Evolutionary conservation across 2,113 vertebrate genomes (phyloP).

Genomic region (Ia io): DNA sequence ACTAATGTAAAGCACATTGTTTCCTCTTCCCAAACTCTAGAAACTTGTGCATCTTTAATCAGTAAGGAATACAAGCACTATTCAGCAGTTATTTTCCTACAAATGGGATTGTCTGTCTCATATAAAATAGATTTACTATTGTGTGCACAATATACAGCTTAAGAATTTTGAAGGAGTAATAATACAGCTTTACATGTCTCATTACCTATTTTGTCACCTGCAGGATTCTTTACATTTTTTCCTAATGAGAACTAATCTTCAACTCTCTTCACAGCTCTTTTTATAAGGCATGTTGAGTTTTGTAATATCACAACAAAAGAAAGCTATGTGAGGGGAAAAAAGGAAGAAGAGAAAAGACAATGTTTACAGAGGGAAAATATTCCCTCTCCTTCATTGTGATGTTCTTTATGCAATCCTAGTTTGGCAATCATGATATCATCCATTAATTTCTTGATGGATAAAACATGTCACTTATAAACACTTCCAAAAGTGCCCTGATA

Average conservation of each 20-base stretch:
- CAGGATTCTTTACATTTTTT: conserved; percentile 69
- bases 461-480: conserved; percentile 29
- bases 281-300: conserved; percentile 70
- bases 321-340: neutral
- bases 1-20: neutral
- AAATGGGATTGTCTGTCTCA: neutral
- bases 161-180: conserved; percentile 64
- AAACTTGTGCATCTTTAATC: conserved; percentile 22
- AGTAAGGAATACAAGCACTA: neutral
- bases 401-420: conserved; percentile 32
- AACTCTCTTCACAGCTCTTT: conserved; percentile 75
- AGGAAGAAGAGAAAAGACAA: neutral
- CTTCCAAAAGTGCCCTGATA: neutral
- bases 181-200: conserved; percentile 56
- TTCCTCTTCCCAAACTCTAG: conserved; percentile 51
- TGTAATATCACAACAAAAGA: conserved; percentile 71
- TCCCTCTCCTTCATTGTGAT: neutral
- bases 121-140: conserved; percentile 34
- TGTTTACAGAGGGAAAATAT: neutral
- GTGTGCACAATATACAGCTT: conserved; percentile 32
- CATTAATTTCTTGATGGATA: conserved; percentile 62
- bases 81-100: neutral
- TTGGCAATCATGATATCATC: conserved; percentile 30
- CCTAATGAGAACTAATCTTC: conserved; percentile 72
- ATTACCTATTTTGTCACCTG: conserved; percentile 73